A percentile compares a stretch with the other conserved stretches of the same genome.
These are phyloP conservation scores for Chrysoperla carnea DNA, from an alignment of 1,140 invertebrate species.

Conservation along the genomic window DNA sequence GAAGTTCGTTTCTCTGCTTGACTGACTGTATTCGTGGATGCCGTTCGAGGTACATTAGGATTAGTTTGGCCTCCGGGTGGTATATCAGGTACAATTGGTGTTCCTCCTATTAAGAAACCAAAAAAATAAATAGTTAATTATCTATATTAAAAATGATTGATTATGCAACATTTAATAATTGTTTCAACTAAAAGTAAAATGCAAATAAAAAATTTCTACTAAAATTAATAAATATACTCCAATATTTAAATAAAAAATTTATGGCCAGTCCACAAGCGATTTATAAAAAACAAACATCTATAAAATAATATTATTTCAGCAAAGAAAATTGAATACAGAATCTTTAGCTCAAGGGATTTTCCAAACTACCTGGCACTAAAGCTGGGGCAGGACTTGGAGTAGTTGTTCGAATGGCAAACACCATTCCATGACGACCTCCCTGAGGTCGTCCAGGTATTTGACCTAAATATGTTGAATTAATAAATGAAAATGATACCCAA, in stretches of 20 bases:
- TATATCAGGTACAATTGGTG: constrained; percentile 29
- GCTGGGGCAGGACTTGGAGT: constrained; percentile 38
- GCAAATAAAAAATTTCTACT: too few species aligned
- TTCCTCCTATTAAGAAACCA: constrained; percentile 31
- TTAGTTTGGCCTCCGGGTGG: constrained; percentile 7
- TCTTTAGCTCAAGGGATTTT: neutral
- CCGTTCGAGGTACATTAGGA: constrained; percentile 11
- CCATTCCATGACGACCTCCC: constrained; percentile 48
- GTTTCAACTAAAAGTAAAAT: too few species aligned
- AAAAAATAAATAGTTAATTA: too few species aligned
- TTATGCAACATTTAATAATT: too few species aligned
- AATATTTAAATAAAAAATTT: too few species aligned
- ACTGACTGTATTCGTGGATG: constrained; percentile 6
- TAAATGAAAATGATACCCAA: constrained; percentile 1
- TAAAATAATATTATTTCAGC: too few species aligned
- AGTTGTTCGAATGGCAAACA: constrained; percentile 38
- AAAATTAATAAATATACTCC: too few species aligned
- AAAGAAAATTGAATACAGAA: too few species aligned
- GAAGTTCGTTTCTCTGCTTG: constrained; percentile 2
- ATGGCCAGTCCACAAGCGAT: too few species aligned
- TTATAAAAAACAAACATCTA: too few species aligned
- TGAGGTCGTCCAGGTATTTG: constrained; percentile 43
- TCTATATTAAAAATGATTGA: constrained; percentile 7
- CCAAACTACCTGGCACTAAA: constrained; percentile 23
- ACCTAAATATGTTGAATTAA: constrained; percentile 21